Percentiles rank a stretch among this genome's conserved stretches.
Evolutionary conservation across 2,797 vertebrate species (phyloP).

Genomic region (Liparis tanakae): DNA sequence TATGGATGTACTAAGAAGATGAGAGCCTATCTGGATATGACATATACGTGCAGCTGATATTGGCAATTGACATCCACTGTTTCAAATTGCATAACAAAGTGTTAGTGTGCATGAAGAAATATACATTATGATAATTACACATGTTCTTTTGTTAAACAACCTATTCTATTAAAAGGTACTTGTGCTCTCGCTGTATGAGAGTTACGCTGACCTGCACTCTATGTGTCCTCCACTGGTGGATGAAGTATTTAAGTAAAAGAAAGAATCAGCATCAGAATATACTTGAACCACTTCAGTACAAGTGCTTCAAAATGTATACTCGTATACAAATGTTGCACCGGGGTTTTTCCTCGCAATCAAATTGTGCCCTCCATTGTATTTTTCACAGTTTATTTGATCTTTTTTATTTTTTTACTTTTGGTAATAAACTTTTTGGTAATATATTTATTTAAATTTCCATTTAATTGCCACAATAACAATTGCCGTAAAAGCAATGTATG

Average conservation of each 20-base stretch:
- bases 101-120: constrained; percentile 39
- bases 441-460: not conserved
- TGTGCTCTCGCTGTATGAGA: constrained; percentile 3
- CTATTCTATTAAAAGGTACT: constrained; percentile 25
- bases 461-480: too few relatives aligned
- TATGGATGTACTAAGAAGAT: constrained; percentile 16
- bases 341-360: constrained; percentile 2
- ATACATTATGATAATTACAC: constrained; percentile 25
- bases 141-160: constrained; percentile 25
- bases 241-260: not conserved
- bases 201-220: constrained; percentile 4
- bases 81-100: constrained; percentile 51
- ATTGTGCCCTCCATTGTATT: not conserved
- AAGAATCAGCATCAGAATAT: constrained; percentile 4
- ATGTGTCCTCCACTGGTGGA: not conserved
- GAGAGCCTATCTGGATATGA: constrained; percentile 5
- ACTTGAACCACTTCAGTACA: not conserved
- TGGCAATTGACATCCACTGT: not conserved
- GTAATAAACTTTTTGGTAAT: not conserved
- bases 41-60: constrained; percentile 6
- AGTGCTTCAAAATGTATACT: not conserved
- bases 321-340: not conserved
- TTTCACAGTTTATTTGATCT: not conserved
- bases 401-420: not conserved
- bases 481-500: too few relatives aligned